Evolutionary conservation across 2,888 invertebrate genomes (phyloP), one percentile per base, ranked within the genome.

Genomic region (Aplocera efformata): DNA sequence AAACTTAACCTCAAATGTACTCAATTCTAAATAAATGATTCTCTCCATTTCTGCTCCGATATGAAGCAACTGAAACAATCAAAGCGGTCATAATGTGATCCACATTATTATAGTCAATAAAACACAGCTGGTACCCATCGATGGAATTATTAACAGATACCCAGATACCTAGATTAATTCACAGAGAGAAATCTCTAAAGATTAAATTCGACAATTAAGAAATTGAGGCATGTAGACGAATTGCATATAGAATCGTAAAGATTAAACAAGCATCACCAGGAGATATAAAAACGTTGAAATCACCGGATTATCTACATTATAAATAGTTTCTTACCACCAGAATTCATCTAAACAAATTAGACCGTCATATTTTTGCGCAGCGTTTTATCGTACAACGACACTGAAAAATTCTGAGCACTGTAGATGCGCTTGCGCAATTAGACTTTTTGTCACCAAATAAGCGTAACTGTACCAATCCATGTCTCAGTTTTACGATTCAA

Each of bases 291-390:
- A 36, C 32, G 29, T 44, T 24, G 46, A 47, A 51, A 56, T 63
- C 52, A 39, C 42, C 40, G 39, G 54, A 58, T 43, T 56, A 47
- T 64, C 53, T 53, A 58, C 39, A 46, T 55, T 64, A 58, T 60
- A 68, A 64, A 64, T 61, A 58, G 55, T 58, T 59, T 46, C 50
- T 53, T 47, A 59, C 63, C 63, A 63, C 50, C 55, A 53, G 51
- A 50, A 57, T 53, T 52, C 54, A 60, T 59, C 54, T 53, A 48
- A 53, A 53, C 56, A 54, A 30, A 26, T 6, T 8, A 23, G 42
- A 21, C 3, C 13, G 8, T 10, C 8, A 7, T 21, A 13, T 17
- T 17, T 48, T 57, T 51, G 56, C 37, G 58, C 47, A 47, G 41
- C 50, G 46, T 56, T 52, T 59, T 53, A 63, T 67, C 60, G 54